These are phyloP conservation scores for Tetragonula clypearis DNA, from an alignment of 1,140 invertebrate species.

Conservation along the genomic window DNA sequence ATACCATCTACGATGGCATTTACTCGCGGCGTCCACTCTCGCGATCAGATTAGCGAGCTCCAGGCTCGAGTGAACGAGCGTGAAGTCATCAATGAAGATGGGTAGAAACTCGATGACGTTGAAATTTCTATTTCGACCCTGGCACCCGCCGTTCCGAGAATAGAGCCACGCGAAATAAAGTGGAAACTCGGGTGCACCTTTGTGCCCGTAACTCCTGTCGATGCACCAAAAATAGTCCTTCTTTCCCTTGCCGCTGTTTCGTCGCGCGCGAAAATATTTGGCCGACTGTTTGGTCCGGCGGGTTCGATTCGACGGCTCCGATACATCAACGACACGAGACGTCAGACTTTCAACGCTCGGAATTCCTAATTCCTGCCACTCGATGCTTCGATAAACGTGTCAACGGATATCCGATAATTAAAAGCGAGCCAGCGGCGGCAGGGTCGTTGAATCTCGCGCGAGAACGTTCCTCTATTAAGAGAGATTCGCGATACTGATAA, in stretches of 20 bases:
- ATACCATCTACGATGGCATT: conserved; percentile 26
- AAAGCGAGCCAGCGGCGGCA: not conserved
- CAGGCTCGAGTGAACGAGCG: conserved; percentile 37
- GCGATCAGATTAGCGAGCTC: conserved; percentile 24
- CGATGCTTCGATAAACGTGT: conserved; percentile 47
- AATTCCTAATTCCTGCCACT: conserved; percentile 48
- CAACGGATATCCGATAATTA: conserved; percentile 40
- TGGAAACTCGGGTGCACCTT: conserved; percentile 62
- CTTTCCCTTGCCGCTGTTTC: not conserved
- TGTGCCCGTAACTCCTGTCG: conserved; percentile 58
- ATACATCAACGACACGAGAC: conserved; percentile 14
- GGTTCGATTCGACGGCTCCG: conserved; percentile 20
- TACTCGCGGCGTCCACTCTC: not conserved
- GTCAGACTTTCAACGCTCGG: conserved; percentile 6
- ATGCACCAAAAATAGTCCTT: conserved; percentile 62
- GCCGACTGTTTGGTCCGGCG: not conserved
- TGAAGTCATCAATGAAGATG: conserved; percentile 70
- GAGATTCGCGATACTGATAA: conserved; percentile 1
- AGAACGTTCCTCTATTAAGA: conserved; percentile 14
- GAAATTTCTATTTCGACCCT: conserved; percentile 65
- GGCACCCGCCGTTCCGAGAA: conserved; percentile 64
- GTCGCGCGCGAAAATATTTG: conserved; percentile 34
- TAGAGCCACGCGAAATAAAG: conserved; percentile 63
- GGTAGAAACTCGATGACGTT: conserved; percentile 62
- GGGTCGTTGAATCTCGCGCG: conserved; percentile 31